Evolutionary conservation across 2,888 invertebrate species (phyloP), one percentile per base, ranked within the genome.

Genomic region (Tetranychus piercei): DNA sequence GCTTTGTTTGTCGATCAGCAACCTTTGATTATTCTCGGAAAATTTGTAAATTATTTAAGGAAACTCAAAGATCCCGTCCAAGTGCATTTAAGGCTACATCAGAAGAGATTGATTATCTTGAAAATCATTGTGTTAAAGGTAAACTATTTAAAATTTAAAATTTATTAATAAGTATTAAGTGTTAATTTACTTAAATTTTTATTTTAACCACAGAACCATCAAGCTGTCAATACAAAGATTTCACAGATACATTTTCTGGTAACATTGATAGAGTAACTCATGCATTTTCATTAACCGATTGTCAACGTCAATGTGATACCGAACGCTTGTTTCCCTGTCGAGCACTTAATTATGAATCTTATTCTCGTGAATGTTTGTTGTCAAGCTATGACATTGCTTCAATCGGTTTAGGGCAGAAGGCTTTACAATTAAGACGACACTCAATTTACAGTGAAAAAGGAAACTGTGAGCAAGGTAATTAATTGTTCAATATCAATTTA

Each of bases 361-460:
- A 78, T 22, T 76, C 78, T n/a, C 71, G 82, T 6, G 82, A 83
- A 76, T 91, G 91, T 80, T 85, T 88, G 77, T 83, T 92, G 72
- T 91, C 91, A 82, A 89, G 90, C 76, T 91, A 91, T 82, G 91
- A 92, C 81, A 64, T 65, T 8, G 64, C 64, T 3, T 34, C n/a
- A 43, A 15, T 44, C 43, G 64, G 69, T 9, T 90, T 91, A 75
- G 89, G 90, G 1, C 77, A 78, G 1, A 88, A 88, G 82, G 84
- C 88, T 73, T 82, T 91, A 76, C 82, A 86, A 45, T 81, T 85
- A 65, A 84, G 85, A 44, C 81, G 85, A 0, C 85, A 86, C 45
- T 88, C 88, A 9, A 85, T 87, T 66, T 92, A 91, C 82, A 89
- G 88, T 80, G 88, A 92, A 79, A 87, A 89, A 78, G 90, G 91